Evolutionary conservation across 1,140 invertebrate species (phyloP).

Genomic region (Scaptomyza hsui): DNA sequence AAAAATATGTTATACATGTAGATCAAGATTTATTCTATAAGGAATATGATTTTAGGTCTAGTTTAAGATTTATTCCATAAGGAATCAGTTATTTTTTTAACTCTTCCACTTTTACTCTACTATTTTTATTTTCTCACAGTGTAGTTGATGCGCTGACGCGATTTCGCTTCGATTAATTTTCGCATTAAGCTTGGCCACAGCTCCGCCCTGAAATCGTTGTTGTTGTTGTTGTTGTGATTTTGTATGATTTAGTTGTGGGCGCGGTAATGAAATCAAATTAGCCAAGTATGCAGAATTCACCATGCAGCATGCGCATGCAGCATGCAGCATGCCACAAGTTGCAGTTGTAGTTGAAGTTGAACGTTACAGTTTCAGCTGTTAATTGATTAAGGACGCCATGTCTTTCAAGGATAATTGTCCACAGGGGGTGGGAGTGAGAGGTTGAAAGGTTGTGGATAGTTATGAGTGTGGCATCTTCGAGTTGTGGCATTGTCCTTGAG

Average conservation of each 20-base stretch:
- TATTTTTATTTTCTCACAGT: slow-evolving; percentile 19
- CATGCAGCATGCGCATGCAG: slow-evolving; percentile 1
- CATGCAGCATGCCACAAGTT: slow-evolving; percentile 3
- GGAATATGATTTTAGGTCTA: neutral
- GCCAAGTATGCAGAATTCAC: slow-evolving; percentile 61
- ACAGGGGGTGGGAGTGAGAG: slow-evolving; percentile 10
- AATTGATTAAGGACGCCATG: slow-evolving; percentile 64
- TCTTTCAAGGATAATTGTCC: slow-evolving; percentile 72
- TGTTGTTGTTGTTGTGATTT: slow-evolving; percentile 15
- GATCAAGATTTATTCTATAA: too few relatives aligned
- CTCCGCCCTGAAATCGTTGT: slow-evolving; percentile 56
- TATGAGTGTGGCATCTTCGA: neutral
- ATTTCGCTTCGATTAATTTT: slow-evolving; percentile 84
- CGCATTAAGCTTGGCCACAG: slow-evolving; percentile 77
- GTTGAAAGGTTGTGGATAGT: neutral
- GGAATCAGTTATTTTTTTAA: too few relatives aligned
- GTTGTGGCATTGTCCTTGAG: slow-evolving; percentile 28
- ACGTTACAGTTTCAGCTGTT: slow-evolving; percentile 34
- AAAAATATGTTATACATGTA: too few relatives aligned
- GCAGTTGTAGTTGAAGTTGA: neutral
- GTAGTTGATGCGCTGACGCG: slow-evolving; percentile 35
- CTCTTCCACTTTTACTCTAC: neutral
- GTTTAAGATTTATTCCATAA: too few relatives aligned
- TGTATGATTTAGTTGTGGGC: slow-evolving; percentile 70
- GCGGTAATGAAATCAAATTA: slow-evolving; percentile 84